These are phyloP conservation scores for Drosophila nigritarsus DNA, from an alignment of 2,888 invertebrate genomes.

Conservation along the genomic window DNA sequence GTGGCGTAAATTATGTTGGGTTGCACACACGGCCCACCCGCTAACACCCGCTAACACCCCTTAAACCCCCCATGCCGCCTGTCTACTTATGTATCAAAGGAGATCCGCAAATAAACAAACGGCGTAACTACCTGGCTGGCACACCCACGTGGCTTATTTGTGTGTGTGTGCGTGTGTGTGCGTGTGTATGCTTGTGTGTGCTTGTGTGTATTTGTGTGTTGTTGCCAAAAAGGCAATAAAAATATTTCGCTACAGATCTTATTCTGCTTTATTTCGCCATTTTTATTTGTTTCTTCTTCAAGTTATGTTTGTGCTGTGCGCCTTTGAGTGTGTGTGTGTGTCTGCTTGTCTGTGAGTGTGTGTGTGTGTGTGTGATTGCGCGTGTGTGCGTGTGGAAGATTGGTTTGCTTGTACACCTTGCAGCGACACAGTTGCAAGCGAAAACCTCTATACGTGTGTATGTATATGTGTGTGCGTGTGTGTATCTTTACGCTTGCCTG, in stretches of 20 bases:
- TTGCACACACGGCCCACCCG: constrained; percentile 29
- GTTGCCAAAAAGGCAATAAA: constrained; percentile 78
- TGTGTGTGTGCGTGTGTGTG: constrained; percentile 2
- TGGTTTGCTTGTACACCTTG: constrained; percentile 58
- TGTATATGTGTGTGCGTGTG: constrained; percentile 17
- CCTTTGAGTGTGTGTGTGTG: background rate
- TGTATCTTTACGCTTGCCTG: constrained; percentile 76
- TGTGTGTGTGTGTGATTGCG: constrained; percentile 2
- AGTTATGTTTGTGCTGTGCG: constrained; percentile 41
- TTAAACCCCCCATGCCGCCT: background rate
- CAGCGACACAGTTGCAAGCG: constrained; percentile 40
- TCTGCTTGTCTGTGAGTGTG: constrained; percentile 9
- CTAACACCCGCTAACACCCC: background rate
- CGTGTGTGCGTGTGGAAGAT: constrained; percentile 12
- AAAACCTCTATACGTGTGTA: constrained; percentile 64
- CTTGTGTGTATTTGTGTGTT: constrained; percentile 1
- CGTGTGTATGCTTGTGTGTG: constrained; percentile 1
- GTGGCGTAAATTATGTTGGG: constrained; percentile 83
- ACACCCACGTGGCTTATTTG: constrained; percentile 12
- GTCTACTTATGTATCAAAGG: constrained; percentile 42
- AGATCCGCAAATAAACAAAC: constrained; percentile 49
- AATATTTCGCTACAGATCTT: constrained; percentile 79
- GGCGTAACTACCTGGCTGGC: constrained; percentile 12
- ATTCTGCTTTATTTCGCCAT: constrained; percentile 79
- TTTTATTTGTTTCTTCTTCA: constrained; percentile 75